Percentiles rank a stretch among this genome's conserved stretches.
These are phyloP conservation scores for Drosophila seclusa DNA, from an alignment of 2,888 invertebrate genomes.

Conservation along the genomic window DNA sequence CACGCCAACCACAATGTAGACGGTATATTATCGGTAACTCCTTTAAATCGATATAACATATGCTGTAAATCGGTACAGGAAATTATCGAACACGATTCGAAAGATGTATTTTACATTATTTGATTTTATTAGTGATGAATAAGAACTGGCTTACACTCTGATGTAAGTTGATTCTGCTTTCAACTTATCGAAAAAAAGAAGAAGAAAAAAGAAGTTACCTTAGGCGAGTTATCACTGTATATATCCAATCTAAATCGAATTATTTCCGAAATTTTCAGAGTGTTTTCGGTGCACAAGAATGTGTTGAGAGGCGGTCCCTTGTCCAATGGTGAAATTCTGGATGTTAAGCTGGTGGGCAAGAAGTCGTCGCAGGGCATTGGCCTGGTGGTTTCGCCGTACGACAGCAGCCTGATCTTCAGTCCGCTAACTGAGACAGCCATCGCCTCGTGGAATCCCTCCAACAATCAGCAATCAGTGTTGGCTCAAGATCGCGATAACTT, in stretches of 20 bases:
- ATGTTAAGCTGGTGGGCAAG: constrained; percentile 91
- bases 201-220: background rate
- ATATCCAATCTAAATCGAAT: background rate
- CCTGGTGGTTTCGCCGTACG: constrained; percentile 89
- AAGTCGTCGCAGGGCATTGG: constrained; percentile 94
- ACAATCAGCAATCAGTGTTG: constrained; percentile 90
- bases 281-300: constrained; percentile 91
- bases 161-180: too few relatives aligned
- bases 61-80: background rate
- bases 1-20: background rate
- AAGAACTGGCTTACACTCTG: too few relatives aligned
- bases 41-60: background rate
- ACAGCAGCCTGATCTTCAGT: constrained; percentile 91
- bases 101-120: too few relatives aligned
- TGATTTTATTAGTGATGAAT: background rate
- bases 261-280: constrained; percentile 83
- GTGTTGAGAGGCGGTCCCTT: constrained; percentile 90
- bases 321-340: constrained; percentile 89
- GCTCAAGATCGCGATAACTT: constrained; percentile 90
- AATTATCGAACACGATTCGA: background rate
- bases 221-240: background rate
- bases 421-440: constrained; percentile 92
- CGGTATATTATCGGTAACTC: background rate
- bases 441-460: constrained; percentile 91
- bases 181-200: too few relatives aligned